These are phyloP conservation scores for Tachyglossus aculeatus DNA, from an alignment of 2,797 vertebrate genomes.

Conservation along the genomic window DNA sequence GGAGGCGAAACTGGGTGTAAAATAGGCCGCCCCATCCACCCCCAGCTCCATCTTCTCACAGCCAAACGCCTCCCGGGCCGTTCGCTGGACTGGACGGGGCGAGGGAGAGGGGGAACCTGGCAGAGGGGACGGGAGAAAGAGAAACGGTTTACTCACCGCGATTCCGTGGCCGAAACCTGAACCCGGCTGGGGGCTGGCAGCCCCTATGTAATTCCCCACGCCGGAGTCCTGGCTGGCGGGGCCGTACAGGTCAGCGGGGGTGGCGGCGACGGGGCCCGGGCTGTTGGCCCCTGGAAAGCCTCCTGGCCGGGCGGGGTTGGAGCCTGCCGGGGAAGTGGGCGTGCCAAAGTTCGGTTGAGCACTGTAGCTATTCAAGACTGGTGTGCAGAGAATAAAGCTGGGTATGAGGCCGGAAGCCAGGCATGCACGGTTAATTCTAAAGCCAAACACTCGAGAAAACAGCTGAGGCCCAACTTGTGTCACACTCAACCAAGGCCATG, in stretches of 20 bases:
- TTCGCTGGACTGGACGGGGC: not conserved
- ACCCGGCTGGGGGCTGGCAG: constrained; percentile 95
- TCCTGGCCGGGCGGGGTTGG: constrained; percentile 93
- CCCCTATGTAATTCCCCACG: constrained; percentile 90
- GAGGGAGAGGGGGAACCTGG: not conserved
- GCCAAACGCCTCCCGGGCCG: not conserved
- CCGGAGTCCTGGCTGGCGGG: constrained; percentile 94
- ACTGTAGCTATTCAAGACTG: constrained; percentile 92
- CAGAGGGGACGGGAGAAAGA: not conserved
- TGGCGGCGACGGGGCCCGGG: constrained; percentile 95
- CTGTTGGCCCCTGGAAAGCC: constrained; percentile 96
- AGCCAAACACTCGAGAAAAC: constrained; percentile 80
- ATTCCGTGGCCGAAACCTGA: constrained; percentile 95
- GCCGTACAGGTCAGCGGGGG: constrained; percentile 94
- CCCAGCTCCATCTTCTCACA: not conserved
- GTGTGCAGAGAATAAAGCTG: constrained; percentile 90
- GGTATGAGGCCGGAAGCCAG: constrained; percentile 81
- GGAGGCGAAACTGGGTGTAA: no score
- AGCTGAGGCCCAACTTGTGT: constrained; percentile 82
- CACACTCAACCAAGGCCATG: constrained; percentile 91
- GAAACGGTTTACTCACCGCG: constrained; percentile 83
- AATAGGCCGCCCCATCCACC: not conserved
- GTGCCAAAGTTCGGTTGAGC: constrained; percentile 92
- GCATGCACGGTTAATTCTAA: constrained; percentile 82
- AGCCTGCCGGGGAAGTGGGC: constrained; percentile 92